phyloP scores from a whole-genome alignment of 2,113 vertebrate species.

The Phylloscopus trochilus region DNA sequence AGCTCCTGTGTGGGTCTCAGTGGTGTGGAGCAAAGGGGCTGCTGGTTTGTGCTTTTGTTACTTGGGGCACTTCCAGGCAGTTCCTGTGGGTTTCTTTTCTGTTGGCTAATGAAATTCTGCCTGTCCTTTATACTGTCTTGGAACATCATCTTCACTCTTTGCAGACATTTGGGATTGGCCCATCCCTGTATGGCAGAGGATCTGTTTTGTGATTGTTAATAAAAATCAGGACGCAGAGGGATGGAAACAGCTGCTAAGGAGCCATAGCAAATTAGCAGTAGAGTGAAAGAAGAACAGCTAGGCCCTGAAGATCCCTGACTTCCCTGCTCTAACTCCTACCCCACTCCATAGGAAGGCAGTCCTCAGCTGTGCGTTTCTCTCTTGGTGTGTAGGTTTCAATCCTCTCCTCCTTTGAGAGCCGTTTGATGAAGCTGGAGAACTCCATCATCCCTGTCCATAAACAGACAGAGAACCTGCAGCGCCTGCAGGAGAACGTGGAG shows the following conservation, averaged over 20 bases:
- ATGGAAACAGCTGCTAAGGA: neutral
- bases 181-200: neutral
- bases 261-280: neutral
- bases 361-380: neutral
- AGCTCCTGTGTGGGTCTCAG: neutral
- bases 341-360: neutral
- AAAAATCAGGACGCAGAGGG: neutral
- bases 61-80: neutral
- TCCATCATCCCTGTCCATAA: conserved; percentile 98
- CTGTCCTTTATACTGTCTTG: neutral
- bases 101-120: neutral
- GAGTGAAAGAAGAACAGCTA: neutral
- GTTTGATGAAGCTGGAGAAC: conserved; percentile 97
- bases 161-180: neutral
- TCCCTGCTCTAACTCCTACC: neutral
- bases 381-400: conserved; percentile 84
- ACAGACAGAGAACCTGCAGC: conserved; percentile 96
- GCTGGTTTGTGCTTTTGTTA: neutral
- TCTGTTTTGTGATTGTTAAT: neutral
- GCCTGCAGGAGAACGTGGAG: conserved; percentile 96
- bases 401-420: conserved; percentile 95
- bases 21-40: neutral
- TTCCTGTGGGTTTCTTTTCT: neutral
- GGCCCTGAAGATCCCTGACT: neutral
- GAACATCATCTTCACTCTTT: neutral